Evolutionary conservation across 2,113 vertebrate genomes (phyloP).

Genomic region (Mustelus asterias): DNA sequence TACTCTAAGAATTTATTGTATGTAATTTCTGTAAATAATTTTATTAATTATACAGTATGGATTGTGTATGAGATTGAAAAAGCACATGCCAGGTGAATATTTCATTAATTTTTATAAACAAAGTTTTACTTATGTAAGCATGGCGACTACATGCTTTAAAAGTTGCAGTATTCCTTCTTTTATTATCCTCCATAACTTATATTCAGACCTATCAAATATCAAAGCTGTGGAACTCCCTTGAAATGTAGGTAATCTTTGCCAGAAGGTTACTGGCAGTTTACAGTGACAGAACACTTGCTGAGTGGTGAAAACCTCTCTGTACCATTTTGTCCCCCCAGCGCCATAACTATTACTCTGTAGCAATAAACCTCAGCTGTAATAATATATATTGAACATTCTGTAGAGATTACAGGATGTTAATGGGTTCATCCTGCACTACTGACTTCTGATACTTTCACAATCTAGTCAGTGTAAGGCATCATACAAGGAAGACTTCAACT

Average conservation of each 20-base stretch:
- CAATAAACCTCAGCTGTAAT: constrained; percentile 15
- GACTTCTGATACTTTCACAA: constrained; percentile 11
- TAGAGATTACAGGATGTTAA: neutral
- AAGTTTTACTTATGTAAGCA: constrained; percentile 43
- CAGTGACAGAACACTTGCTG: constrained; percentile 14
- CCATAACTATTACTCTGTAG: constrained; percentile 26
- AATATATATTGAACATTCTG: constrained; percentile 16
- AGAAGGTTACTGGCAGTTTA: constrained; percentile 15
- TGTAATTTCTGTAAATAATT: constrained; percentile 75
- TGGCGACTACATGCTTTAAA: neutral
- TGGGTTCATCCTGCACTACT: neutral
- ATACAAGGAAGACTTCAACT: constrained; percentile 4
- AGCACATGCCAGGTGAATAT: constrained; percentile 57
- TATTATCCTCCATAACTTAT: neutral
- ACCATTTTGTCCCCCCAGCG: neutral
- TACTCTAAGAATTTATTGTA: constrained; percentile 74
- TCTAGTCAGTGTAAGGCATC: neutral
- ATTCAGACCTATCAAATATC: constrained; percentile 15
- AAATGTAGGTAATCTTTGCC: constrained; percentile 28
- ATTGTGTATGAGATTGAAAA: constrained; percentile 65
- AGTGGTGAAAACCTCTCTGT: constrained; percentile 2
- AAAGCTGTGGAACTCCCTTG: constrained; percentile 21
- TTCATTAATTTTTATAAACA: constrained; percentile 62
- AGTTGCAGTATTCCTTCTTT: constrained; percentile 6
- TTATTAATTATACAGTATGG: constrained; percentile 58